Evolutionary conservation across 1,140 invertebrate species (phyloP), one percentile per base, ranked within the genome.

Genomic region (Trachelipus rathkii): DNA sequence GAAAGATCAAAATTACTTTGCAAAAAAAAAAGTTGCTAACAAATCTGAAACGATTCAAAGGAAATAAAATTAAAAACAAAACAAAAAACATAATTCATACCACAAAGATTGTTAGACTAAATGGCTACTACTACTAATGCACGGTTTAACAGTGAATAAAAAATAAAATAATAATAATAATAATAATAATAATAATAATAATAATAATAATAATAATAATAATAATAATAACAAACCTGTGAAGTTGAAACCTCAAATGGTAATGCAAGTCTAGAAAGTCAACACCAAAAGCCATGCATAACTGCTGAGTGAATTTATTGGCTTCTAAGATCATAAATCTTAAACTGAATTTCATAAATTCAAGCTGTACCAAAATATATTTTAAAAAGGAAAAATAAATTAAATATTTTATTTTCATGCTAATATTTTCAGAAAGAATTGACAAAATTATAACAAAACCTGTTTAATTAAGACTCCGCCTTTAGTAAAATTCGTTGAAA

Each of bases 191-290:
- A n/a, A n/a, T n/a, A n/a, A n/a, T n/a, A n/a, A n/a, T n/a, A n/a
- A n/a, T n/a, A n/a, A n/a, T n/a, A n/a, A n/a, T n/a, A n/a, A n/a
- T n/a, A n/a, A n/a, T n/a, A n/a, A n/a, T n/a, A n/a, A n/a, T n/a
- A n/a, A n/a, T n/a, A n/a, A n/a, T n/a, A n/a, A 33, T 33, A 23
- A 60, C 43, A 43, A 15, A 75, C 74, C 74, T 75, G 74, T 66
- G 68, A 19, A 75, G 67, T 33, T 75, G 74, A 53, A 69, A 75
- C 10, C 74, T n/a, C 74, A 75, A 71, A 23, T 75, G 74, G 74
- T 75, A 75, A 68, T 75, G 74, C 10, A 75, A 45, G 66, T 75
- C 74, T 0, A 75, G 21, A 13, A 75, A 19, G 23, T 75, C 74
- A 44, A 75, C 43, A 13, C 44, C 43, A 53, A 75, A 75, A 9